Evolutionary conservation across 2,888 invertebrate genomes (phyloP), one percentile per base, ranked within the genome.

Genomic region (Anthrax anthrax): DNA sequence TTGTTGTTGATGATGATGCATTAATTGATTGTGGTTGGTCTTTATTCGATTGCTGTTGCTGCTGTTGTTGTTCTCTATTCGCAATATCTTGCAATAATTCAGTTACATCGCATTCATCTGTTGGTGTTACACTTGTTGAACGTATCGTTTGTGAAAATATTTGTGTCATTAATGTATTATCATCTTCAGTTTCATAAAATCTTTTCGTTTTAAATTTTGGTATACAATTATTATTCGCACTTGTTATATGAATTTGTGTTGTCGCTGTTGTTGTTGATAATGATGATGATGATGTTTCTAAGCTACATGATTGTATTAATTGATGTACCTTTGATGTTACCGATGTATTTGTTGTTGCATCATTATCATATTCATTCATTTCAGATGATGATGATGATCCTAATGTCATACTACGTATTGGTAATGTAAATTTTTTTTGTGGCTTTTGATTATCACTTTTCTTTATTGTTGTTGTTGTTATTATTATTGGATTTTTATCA

Each of bases 91-190:
- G 39, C 13, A 42, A 19, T 4, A 42, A 23, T 18, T 40, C 43
- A 29, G 17, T 34, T 9, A 39, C 13, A 13, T 48, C 49, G 36
- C 36, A 19, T 17, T 49, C 50, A 34, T 50, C 50, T 2, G 50
- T 50, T 29, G 50, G 50, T 18, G 50, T 50, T 12, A 40, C 47
- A 16, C 46, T 47, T 6, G 50, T 44, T 14, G 50, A 47, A 4
- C 37, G 44, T 10, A 50, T 50, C 2, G 50, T 50, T 34, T 50
- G 47, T 23, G 50, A 50, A 43, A 50, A 50, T 37, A 47, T 29
- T 36, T 46, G 41, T 34, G 37, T 47, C 29, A 50, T 47, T 36
- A 42, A 45, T 18, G 29, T 19, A n/a, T 42, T 39, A n/a, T 47
- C 47, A 39, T 45, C 46, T 23, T 40, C 44, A 1, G 46, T 40